A percentile compares a stretch with the other conserved stretches of the same genome.
Evolutionary conservation across 2,797 vertebrate species (phyloP).

Genomic region (Xenops minutus): DNA sequence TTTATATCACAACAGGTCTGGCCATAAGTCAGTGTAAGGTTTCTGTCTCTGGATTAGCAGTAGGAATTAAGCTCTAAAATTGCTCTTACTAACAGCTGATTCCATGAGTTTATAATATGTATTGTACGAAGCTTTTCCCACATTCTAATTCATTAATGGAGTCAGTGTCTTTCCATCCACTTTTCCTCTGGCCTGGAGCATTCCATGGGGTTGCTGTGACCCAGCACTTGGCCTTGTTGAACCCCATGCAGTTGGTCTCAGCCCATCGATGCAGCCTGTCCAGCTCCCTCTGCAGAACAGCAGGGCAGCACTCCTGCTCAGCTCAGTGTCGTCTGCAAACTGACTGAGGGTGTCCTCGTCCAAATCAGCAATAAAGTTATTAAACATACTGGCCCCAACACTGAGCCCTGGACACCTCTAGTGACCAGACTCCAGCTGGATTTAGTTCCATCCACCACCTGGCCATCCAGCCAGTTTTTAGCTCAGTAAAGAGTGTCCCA

Average conservation of each 20-base stretch:
- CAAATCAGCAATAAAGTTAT: not conserved
- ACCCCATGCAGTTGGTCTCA: fast-evolving
- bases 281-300: not conserved
- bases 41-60: not conserved
- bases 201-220: not conserved
- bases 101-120: not conserved
- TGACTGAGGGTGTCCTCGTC: not conserved
- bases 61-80: not conserved
- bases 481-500: no score
- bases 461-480: not conserved
- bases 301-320: not conserved
- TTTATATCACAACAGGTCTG: not conserved
- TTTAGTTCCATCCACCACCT: not conserved
- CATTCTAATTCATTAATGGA: not conserved
- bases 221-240: not conserved
- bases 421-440: not conserved
- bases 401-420: not conserved
- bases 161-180: not conserved
- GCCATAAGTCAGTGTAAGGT: not conserved
- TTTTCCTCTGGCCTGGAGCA: not conserved
- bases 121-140: not conserved
- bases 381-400: not conserved
- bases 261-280: not conserved
- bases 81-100: not conserved
- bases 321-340: not conserved